phyloP scores from a whole-genome alignment of 2,113 vertebrate genomes.

The Oreochromis spilurus region DNA sequence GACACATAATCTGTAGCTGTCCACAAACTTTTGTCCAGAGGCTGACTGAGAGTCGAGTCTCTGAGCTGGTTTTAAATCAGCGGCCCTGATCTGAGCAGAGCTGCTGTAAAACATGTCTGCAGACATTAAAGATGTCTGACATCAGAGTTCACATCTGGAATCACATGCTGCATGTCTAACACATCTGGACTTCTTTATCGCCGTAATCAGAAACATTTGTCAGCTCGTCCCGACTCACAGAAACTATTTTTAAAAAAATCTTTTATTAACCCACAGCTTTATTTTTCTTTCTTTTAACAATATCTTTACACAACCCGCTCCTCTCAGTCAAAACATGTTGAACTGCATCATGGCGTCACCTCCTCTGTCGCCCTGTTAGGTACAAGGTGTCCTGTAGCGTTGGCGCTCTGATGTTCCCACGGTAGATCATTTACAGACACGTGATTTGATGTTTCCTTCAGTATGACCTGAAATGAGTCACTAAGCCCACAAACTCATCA shows the following conservation, averaged over 20 bases:
- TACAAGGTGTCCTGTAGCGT: not conserved
- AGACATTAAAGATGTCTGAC: not conserved
- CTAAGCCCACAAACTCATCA: not conserved
- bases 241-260: not conserved
- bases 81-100: not conserved
- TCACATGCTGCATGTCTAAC: not conserved
- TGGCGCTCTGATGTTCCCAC: not conserved
- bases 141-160: not conserved
- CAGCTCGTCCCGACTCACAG: not conserved
- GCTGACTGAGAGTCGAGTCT: not conserved
- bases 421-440: not conserved
- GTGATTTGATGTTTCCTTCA: not conserved
- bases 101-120: not conserved
- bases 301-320: not conserved
- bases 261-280: not conserved
- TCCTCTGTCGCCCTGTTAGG: not conserved
- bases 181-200: not conserved
- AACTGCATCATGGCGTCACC: not conserved
- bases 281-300: not conserved
- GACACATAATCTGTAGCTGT: not conserved
- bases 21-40: not conserved
- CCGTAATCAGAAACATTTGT: not conserved
- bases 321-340: not conserved
- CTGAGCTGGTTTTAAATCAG: not conserved
- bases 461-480: not conserved